Evolutionary conservation across 2,113 vertebrate species (phyloP).

Genomic region (Tetraodon nigroviridis): DNA sequence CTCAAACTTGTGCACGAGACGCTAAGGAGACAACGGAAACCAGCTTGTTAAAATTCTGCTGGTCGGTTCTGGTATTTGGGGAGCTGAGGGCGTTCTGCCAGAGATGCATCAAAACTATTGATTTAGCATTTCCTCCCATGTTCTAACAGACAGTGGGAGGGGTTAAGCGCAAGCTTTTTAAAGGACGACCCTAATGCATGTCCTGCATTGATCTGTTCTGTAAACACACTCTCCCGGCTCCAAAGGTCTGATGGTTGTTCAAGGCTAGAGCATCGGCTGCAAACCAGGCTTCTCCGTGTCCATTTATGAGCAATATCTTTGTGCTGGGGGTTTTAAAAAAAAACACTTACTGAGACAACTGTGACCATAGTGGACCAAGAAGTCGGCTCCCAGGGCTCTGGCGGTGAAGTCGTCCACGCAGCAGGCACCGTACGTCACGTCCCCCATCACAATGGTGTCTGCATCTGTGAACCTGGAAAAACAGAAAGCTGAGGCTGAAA

Average conservation of each 20-base stretch:
- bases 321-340: neutral
- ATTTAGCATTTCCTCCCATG: constrained; percentile 75
- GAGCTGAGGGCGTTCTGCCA: constrained; percentile 57
- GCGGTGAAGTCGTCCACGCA: constrained; percentile 97
- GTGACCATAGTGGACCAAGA: constrained; percentile 98
- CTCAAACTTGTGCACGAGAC: neutral
- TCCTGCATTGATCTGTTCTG: constrained; percentile 64
- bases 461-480: constrained; percentile 86
- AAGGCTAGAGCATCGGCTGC: constrained; percentile 8
- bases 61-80: constrained; percentile 70
- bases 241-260: constrained; percentile 60
- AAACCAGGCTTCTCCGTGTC: constrained; percentile 16
- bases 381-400: constrained; percentile 89
- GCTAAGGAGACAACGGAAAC: neutral
- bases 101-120: constrained; percentile 69
- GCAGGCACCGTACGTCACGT: constrained; percentile 96
- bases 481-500: neutral
- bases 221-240: constrained; percentile 61
- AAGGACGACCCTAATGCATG: constrained; percentile 70
- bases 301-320: neutral
- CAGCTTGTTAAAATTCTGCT: constrained; percentile 55
- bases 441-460: constrained; percentile 91
- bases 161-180: constrained; percentile 57
- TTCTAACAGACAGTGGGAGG: constrained; percentile 49
- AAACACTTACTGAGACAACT: constrained; percentile 88